These are phyloP conservation scores for Cydia splendana DNA, from an alignment of 1,140 invertebrate genomes.

Conservation along the genomic window DNA sequence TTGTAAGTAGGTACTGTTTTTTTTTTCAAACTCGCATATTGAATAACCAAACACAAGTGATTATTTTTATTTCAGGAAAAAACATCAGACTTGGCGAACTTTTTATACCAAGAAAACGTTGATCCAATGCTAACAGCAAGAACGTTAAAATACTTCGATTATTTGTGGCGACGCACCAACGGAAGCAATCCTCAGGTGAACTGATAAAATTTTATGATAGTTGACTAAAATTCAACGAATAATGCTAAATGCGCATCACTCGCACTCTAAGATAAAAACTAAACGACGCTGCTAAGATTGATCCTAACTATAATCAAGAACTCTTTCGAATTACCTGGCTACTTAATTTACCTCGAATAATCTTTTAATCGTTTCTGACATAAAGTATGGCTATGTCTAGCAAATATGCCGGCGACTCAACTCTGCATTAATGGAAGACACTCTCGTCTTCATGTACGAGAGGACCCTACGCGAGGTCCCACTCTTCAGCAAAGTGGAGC, in stretches of 20 bases:
- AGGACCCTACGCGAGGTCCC: slow-evolving; percentile 72
- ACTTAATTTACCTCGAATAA: background rate
- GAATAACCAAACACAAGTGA: background rate
- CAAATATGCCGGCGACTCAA: slow-evolving; percentile 71
- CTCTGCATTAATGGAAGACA: slow-evolving; percentile 75
- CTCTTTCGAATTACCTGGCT: too few species aligned
- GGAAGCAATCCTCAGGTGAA: slow-evolving; percentile 71
- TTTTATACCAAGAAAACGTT: slow-evolving; percentile 71
- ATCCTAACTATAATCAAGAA: too few species aligned
- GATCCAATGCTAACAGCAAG: slow-evolving; percentile 60
- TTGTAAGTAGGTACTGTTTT: too few species aligned
- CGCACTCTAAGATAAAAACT: too few species aligned
- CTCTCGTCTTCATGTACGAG: slow-evolving; percentile 75
- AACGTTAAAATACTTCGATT: slow-evolving; percentile 74
- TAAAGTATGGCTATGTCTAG: slow-evolving; percentile 42
- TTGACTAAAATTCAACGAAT: too few species aligned
- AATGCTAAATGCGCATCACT: too few species aligned
- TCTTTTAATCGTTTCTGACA: slow-evolving; percentile 11
- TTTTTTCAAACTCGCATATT: background rate
- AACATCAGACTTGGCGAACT: slow-evolving; percentile 68
- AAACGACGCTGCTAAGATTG: too few species aligned
- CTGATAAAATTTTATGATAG: too few species aligned
- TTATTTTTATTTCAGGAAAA: slow-evolving; percentile 60
- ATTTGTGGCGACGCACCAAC: slow-evolving; percentile 75
- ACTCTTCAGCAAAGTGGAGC: slow-evolving; percentile 73